A percentile compares a stretch with the other conserved stretches of the same genome.
Conservation (phyloP, 2,113 vertebrate species). For the Siniperca knerii region DNA sequence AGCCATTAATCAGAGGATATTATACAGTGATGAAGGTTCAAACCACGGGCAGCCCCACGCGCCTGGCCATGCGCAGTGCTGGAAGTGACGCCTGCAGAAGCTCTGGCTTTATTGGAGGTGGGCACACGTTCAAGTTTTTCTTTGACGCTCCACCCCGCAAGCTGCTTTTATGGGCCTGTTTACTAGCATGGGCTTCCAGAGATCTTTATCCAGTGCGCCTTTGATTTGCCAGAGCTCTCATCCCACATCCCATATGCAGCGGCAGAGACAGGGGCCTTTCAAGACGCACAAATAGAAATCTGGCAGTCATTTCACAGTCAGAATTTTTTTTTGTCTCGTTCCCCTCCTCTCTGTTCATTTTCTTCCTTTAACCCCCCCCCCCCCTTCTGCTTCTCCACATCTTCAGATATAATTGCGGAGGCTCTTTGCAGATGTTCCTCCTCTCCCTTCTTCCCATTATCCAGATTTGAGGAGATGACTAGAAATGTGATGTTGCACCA, state of each 20-base stretch:
- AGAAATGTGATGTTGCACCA: slow-evolving; percentile 58
- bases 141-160: slow-evolving; percentile 81
- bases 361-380: slow-evolving; percentile 58
- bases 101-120: slow-evolving; percentile 78
- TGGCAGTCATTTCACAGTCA: slow-evolving; percentile 85
- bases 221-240: slow-evolving; percentile 84
- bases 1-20: slow-evolving; percentile 66
- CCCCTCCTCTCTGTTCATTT: slow-evolving; percentile 55
- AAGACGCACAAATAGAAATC: slow-evolving; percentile 83
- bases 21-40: slow-evolving; percentile 58
- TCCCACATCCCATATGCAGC: slow-evolving; percentile 85
- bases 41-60: slow-evolving; percentile 50
- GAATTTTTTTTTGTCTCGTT: slow-evolving; percentile 42
- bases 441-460: slow-evolving; percentile 47
- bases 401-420: slow-evolving; percentile 80
- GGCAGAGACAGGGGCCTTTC: slow-evolving; percentile 79
- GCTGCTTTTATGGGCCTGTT: slow-evolving; percentile 84
- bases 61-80: slow-evolving; percentile 50
- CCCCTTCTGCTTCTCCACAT: slow-evolving; percentile 68
- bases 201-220: slow-evolving; percentile 84
- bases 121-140: slow-evolving; percentile 83
- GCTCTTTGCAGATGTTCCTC: slow-evolving; percentile 79
- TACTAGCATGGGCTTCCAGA: slow-evolving; percentile 84
- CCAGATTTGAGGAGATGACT: slow-evolving; percentile 62
- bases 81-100: slow-evolving; percentile 75